Conservation (phyloP, 2,113 vertebrate genomes). For the Peromyscus maniculatus region DNA sequence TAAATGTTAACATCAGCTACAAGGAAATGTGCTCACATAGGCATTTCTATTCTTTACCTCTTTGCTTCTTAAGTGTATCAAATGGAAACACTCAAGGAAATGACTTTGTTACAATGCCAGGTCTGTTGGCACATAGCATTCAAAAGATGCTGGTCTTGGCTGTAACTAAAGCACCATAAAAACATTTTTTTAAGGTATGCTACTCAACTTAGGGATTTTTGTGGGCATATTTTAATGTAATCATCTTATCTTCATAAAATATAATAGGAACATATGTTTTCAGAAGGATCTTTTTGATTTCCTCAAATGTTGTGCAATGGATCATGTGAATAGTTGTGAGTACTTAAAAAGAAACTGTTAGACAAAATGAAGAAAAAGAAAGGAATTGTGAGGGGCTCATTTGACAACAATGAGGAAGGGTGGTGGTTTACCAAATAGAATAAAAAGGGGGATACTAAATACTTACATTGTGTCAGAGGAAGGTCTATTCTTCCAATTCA, state of each 20-base stretch:
- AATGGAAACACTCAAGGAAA: conserved; percentile 68
- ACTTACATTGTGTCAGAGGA: neutral
- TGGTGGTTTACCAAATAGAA: neutral
- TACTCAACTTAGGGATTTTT: neutral
- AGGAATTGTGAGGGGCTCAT: neutral
- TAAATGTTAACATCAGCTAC: conserved; percentile 31
- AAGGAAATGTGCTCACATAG: conserved; percentile 36
- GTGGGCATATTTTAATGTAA: conserved; percentile 6
- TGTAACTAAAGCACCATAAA: conserved; percentile 51
- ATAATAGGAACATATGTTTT: neutral
- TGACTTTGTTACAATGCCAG: conserved; percentile 67
- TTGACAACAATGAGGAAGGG: neutral
- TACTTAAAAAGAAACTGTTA: neutral
- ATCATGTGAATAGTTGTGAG: neutral
- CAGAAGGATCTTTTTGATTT: neutral
- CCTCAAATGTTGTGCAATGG: neutral
- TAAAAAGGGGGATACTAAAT: neutral
- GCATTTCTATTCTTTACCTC: conserved; percentile 49
- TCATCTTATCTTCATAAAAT: neutral
- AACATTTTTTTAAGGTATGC: neutral
- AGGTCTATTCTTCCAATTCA: neutral
- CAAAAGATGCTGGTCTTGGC: conserved; percentile 2
- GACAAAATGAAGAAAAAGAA: neutral
- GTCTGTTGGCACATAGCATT: conserved; percentile 7
- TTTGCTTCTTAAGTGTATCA: conserved; percentile 55